Base-by-base conservation (phyloP, 2,797 vertebrate genomes). In the Artibeus lituratus region DNA sequence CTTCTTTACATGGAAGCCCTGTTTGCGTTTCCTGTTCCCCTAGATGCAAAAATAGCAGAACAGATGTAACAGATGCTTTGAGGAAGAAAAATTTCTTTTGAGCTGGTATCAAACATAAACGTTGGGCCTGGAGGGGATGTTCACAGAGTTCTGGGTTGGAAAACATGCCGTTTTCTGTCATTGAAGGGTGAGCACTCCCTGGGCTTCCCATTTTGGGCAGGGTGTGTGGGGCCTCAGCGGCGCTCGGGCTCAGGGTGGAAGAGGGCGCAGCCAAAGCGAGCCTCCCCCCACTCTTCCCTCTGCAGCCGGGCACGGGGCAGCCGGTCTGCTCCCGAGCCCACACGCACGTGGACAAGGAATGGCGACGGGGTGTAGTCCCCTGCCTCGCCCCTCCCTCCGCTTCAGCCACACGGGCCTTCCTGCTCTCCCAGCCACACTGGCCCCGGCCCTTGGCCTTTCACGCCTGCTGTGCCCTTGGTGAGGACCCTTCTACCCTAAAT, bases 41-140 rank as follows among this genome's bases (percentile, higher is more conserved):
- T 85, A 59, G 35, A 51, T 78, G 59, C 55, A 93, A 94, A 96
- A 90, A 92, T 85, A 96, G 91, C 51, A 87, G 67, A 84, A 93
- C 42, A 93, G 87, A 93, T 76, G 86, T 91, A 90, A 83, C 85
- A 70, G 77, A 94, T 47, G 78, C 85, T 94, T 85, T 90, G 82
- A 93, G 80, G 51, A 26, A 59, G 87, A n/a, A 91, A 94, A 94
- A 49, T 85, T 94, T 91, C 78, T 90, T 93, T 92, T 87, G 72
- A 94, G 83, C 32, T 74, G 74, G 74, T 69, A 57, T 94, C 93
- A 91, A 49, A 96, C 81, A 35, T 87, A 90, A 95, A 87, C 72
- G 81, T 84, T 90, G 83, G 65, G 62, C 62, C 78, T 0, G 1
- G 74, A 94, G 57, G 62, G 26, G 72, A 86, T 59, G 65, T 89